Base-by-base conservation (phyloP, 37 sponge, comb jelly and placozoan species). In the Ephydatia muelleri region DNA sequence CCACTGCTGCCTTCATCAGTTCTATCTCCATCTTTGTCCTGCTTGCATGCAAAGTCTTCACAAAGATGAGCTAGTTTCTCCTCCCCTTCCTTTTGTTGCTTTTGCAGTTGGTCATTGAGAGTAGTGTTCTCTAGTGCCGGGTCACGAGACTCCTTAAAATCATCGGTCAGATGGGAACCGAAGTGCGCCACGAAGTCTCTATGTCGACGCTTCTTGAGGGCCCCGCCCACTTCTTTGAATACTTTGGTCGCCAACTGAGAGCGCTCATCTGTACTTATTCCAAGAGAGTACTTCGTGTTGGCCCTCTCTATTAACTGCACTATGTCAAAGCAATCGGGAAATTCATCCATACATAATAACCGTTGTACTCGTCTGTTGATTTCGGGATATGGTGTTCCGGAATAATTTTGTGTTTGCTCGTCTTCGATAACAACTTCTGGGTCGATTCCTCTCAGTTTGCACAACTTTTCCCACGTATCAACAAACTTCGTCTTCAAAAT, bases 111-210 rank as follows among this genome's bases (percentile, higher is more conserved):
- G 26, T 74, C 80, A 21, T 31, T 29, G 6, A 94, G 84, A 6
- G 21, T 12, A 26, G 30, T 30, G 36, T 91, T 84, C 11, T 68
- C 5, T 0, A 73, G 27, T 76, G 95, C 92, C 27, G 95, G 95
- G 75, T 94, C 95, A 28, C 82, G 32, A 1, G 27, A 34, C 23
- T 40, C 26, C 27, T 80, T 81, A 2, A 84, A 35, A 21, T 27
- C 73, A 39, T 94, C 95, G 31, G 95, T 94, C 35, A 94, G 65
- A 26, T 94, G 92, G 0, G 82, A 88, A 0, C 94, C 94, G 91
- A 94, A 94, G 49, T 82, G 77, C 19, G 68, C 39, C 21, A 78
- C 23, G 43, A 84, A 94, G 33, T 91, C 89, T 36, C 49, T 74
- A 0, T 39, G 80, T 68, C 95, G 77, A 22, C 68, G 30, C 37